phyloP scores from a whole-genome alignment of 1,140 invertebrate genomes.

The Plectrocnemia conspersa region DNA sequence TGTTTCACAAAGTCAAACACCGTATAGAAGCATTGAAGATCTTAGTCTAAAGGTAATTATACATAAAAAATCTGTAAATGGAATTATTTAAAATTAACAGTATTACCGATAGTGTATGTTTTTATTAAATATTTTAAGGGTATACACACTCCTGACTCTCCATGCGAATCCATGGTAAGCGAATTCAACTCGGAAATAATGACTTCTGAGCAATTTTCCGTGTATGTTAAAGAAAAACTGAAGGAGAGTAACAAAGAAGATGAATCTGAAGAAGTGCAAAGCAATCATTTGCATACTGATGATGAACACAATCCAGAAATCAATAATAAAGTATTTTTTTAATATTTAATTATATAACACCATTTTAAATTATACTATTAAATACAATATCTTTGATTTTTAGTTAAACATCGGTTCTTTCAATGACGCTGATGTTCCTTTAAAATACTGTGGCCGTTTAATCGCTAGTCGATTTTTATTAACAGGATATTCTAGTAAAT shows the following conservation, averaged over 20 bases:
- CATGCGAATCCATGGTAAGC: slow-evolving; percentile 40
- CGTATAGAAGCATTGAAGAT: slow-evolving; percentile 44
- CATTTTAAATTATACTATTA: slow-evolving; percentile 20
- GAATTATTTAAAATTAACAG: background rate
- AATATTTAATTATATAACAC: slow-evolving; percentile 15
- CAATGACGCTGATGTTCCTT: slow-evolving; percentile 59
- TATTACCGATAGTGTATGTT: background rate
- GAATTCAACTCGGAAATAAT: slow-evolving; percentile 35
- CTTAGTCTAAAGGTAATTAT: slow-evolving; percentile 43
- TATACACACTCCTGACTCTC: slow-evolving; percentile 44
- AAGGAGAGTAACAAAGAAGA: slow-evolving; percentile 35
- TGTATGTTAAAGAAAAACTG: slow-evolving; percentile 42
- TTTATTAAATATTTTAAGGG: slow-evolving; percentile 20
- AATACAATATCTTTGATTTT: slow-evolving; percentile 35
- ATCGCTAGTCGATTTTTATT: slow-evolving; percentile 73
- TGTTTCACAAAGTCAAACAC: slow-evolving; percentile 40
- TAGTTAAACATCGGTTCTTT: slow-evolving; percentile 62
- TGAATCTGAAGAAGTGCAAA: slow-evolving; percentile 41
- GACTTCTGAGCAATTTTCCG: slow-evolving; percentile 39
- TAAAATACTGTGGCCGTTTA: slow-evolving; percentile 71
- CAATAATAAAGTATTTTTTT: slow-evolving; percentile 16
- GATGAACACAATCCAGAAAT: slow-evolving; percentile 36
- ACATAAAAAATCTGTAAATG: background rate
- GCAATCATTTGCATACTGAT: slow-evolving; percentile 35
- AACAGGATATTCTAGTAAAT: slow-evolving; percentile 53